phyloP scores from a whole-genome alignment of 2,888 invertebrate species.

The Drosophila merina region DNA sequence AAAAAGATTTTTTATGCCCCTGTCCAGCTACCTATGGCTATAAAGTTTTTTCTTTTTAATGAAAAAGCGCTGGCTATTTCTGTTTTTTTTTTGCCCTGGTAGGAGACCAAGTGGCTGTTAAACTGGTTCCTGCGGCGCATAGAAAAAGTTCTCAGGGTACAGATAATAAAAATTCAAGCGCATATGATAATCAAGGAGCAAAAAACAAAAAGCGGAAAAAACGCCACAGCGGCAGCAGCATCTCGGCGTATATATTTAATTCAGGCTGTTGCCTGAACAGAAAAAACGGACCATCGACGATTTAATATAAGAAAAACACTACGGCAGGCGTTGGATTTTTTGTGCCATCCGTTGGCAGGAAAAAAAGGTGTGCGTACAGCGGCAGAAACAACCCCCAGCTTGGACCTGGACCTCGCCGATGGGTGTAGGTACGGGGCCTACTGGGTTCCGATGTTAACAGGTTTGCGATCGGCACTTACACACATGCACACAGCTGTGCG shows the following conservation, averaged over 20 bases:
- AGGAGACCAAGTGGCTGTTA: conserved; percentile 75
- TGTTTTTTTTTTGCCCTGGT: conserved; percentile 68
- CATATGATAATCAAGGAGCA: conserved; percentile 78
- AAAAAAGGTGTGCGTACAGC: conserved; percentile 59
- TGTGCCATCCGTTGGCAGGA: conserved; percentile 48
- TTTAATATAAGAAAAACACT: conserved; percentile 80
- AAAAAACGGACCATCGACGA: conserved; percentile 64
- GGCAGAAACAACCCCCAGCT: conserved; percentile 69
- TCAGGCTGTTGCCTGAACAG: conserved; percentile 61
- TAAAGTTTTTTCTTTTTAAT: conserved; percentile 56
- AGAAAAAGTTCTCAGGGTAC: conserved; percentile 84
- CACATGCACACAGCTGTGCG: conserved; percentile 66
- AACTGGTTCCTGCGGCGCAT: conserved; percentile 73
- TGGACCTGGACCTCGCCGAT: conserved; percentile 52
- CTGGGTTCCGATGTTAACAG: conserved; percentile 82
- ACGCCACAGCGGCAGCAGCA: conserved; percentile 47
- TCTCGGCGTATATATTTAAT: conserved; percentile 68
- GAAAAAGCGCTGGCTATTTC: conserved; percentile 58
- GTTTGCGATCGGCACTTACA: conserved; percentile 69
- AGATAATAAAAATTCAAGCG: conserved; percentile 82
- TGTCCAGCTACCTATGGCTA: conserved; percentile 61
- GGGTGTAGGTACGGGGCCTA: conserved; percentile 71
- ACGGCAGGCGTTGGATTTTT: conserved; percentile 66
- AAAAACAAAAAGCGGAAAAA: conserved; percentile 53
- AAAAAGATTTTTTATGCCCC: conserved; percentile 78